A percentile compares a stretch with the other conserved stretches of the same genome.
Conservation (phyloP, 2,888 invertebrate genomes). For the Ennomos fuscantarius region DNA sequence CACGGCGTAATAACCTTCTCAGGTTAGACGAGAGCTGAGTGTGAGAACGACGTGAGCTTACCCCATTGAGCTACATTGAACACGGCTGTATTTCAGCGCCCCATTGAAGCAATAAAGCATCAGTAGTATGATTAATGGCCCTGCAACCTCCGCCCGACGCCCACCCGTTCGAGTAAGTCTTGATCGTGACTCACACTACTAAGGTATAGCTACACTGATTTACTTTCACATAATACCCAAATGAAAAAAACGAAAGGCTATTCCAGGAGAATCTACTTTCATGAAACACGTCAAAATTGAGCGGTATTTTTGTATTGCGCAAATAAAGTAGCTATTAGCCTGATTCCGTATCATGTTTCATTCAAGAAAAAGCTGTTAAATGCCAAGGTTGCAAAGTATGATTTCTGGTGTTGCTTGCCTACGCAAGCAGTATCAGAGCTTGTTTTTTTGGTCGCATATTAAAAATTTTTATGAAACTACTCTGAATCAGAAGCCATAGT, state of each 20-base stretch:
- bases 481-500: not conserved
- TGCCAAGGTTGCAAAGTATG: conserved; percentile 32
- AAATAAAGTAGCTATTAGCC: conserved; percentile 28
- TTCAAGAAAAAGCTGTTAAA: conserved; percentile 33
- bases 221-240: conserved; percentile 24
- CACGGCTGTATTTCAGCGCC: conserved; percentile 58
- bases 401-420: conserved; percentile 29
- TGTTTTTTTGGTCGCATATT: conserved; percentile 30
- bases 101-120: conserved; percentile 76
- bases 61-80: conserved; percentile 57
- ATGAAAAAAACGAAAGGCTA: conserved; percentile 30
- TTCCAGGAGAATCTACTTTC: conserved; percentile 22
- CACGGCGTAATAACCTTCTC: conserved; percentile 16
- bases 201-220: conserved; percentile 41
- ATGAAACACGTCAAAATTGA: conserved; percentile 16
- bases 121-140: conserved; percentile 75
- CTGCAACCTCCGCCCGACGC: conserved; percentile 63
- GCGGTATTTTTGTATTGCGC: conserved; percentile 16
- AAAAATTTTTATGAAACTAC: conserved; percentile 5
- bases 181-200: conserved; percentile 55
- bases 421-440: conserved; percentile 11
- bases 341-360: conserved; percentile 33
- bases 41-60: conserved; percentile 32
- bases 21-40: conserved; percentile 13
- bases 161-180: conserved; percentile 59